phyloP scores from a whole-genome alignment of 2,888 invertebrate species.

The Nowickia ferox region DNA sequence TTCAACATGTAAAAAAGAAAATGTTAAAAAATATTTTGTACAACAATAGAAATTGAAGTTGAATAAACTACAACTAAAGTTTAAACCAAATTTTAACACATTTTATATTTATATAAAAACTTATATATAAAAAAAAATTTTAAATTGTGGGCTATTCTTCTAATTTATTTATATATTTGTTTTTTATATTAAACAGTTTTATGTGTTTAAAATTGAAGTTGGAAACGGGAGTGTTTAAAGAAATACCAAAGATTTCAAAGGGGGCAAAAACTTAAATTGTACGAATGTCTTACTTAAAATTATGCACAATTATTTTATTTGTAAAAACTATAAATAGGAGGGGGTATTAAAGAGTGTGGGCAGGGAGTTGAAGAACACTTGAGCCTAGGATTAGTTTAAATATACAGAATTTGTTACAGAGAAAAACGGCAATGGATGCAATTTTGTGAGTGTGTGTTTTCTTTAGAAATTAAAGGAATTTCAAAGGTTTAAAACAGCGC shows the following conservation, averaged over 20 bases:
- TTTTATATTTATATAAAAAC: conserved; percentile 5
- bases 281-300: conserved; percentile 64
- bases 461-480: conserved; percentile 1
- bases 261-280: conserved; percentile 42
- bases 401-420: neutral
- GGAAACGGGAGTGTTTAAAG: neutral
- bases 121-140: conserved; percentile 21
- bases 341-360: neutral
- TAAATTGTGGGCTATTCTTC: conserved; percentile 12
- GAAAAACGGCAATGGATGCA: neutral
- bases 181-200: neutral
- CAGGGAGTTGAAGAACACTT: conserved; percentile 11
- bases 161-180: neutral
- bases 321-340: neutral
- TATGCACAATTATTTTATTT: conserved; percentile 31
- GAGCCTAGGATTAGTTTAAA: conserved; percentile 53
- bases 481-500: conserved; percentile 2
- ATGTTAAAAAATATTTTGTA: neutral
- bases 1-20: conserved; percentile 8
- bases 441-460: neutral
- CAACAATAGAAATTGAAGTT: neutral
- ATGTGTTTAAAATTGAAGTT: neutral
- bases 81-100: neutral
- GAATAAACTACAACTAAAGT: conserved; percentile 10
- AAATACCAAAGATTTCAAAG: neutral